A percentile compares a stretch with the other conserved stretches of the same genome.
Evolutionary conservation across 2,113 vertebrate genomes (phyloP).

Genomic region (Shinisaurus crocodilurus): DNA sequence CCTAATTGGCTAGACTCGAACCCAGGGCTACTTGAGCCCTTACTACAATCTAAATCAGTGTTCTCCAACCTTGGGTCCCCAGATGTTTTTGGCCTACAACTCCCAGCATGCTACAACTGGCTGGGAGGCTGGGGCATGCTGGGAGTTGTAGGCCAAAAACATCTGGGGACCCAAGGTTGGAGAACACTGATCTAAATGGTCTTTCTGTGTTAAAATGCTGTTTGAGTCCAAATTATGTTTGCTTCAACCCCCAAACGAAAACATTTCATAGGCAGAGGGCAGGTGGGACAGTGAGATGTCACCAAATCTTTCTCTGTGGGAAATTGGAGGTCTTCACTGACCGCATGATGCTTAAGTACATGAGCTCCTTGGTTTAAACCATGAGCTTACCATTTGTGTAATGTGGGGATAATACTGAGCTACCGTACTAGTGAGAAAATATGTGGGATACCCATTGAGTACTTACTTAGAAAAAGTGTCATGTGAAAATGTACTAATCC

Average conservation of each 20-base stretch:
- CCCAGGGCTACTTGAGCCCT: too few relatives aligned
- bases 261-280: neutral
- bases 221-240: neutral
- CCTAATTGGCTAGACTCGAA: too few relatives aligned
- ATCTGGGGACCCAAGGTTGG: too few relatives aligned
- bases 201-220: neutral
- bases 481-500: neutral
- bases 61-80: too few relatives aligned
- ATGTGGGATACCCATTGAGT: neutral
- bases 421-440: neutral
- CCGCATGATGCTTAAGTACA: neutral
- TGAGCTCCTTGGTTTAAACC: neutral
- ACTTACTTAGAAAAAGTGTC: neutral
- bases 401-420: neutral
- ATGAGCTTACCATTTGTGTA: neutral
- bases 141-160: too few relatives aligned
- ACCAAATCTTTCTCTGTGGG: neutral
- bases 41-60: too few relatives aligned
- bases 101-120: too few relatives aligned
- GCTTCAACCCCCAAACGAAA: neutral
- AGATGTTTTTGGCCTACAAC: too few relatives aligned
- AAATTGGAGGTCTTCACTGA: neutral
- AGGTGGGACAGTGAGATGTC: neutral
- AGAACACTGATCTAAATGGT: too few relatives aligned
- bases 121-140: too few relatives aligned